Evolutionary conservation across 1,140 invertebrate genomes (phyloP).

Genomic region (Drosophila watanabei): DNA sequence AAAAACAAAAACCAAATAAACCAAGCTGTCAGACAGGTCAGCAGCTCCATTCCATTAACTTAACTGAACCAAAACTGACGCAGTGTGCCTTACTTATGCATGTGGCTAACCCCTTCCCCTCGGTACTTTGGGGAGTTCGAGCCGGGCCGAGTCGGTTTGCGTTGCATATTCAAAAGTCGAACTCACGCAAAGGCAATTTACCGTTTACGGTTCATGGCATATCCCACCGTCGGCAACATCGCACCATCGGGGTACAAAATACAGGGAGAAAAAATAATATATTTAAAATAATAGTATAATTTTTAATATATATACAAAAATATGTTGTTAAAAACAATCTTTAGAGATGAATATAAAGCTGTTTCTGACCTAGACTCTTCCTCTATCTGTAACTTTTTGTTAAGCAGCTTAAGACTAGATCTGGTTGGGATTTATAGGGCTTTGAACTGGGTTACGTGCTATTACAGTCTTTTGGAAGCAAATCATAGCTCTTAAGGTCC

Average conservation of each 20-base stretch:
- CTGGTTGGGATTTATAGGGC: not conserved
- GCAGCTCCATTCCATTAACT: conserved; percentile 47
- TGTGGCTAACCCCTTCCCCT: conserved; percentile 24
- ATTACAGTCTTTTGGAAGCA: too few relatives aligned
- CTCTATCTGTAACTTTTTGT: not conserved
- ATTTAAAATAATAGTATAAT: not conserved
- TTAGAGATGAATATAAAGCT: not conserved
- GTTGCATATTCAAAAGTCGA: conserved; percentile 54
- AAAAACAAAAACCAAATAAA: not conserved
- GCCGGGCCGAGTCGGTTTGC: not conserved
- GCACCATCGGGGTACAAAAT: not conserved
- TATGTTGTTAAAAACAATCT: too few relatives aligned
- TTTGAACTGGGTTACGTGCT: not conserved
- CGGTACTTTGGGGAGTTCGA: conserved; percentile 2
- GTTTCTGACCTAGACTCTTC: not conserved
- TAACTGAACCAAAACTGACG: conserved; percentile 11
- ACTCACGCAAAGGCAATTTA: conserved; percentile 76
- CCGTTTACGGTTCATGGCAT: conserved; percentile 76
- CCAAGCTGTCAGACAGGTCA: conserved; percentile 34
- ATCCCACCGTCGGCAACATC: conserved; percentile 9
- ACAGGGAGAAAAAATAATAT: not conserved
- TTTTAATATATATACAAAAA: not conserved
- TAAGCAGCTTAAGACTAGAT: not conserved
- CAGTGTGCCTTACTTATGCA: conserved; percentile 33
- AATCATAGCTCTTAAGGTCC: too few relatives aligned